Percentiles rank a stretch among this genome's conserved stretches.
These are phyloP conservation scores for Patiria miniata DNA, from an alignment of 35 echinoderm and acorn worm species.

Conservation along the genomic window DNA sequence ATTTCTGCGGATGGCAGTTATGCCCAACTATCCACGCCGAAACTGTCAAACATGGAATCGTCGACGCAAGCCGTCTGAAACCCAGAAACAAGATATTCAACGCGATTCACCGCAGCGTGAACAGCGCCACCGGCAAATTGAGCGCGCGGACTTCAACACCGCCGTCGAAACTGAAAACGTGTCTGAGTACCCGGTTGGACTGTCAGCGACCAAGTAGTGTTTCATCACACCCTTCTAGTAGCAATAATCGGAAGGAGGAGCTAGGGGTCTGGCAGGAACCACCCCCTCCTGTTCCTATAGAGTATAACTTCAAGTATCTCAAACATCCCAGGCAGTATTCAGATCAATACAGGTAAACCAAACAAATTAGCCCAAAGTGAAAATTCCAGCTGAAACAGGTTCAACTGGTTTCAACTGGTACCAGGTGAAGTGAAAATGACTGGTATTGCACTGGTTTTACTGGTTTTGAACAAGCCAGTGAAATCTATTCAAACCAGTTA, in stretches of 20 bases:
- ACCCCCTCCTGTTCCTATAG: neutral
- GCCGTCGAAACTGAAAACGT: conserved; percentile 5
- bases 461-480: too few species aligned
- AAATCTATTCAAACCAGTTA: too few species aligned
- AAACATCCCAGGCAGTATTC: conserved; percentile 52
- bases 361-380: too few species aligned
- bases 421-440: too few species aligned
- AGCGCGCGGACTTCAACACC: neutral
- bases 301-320: conserved; percentile 63
- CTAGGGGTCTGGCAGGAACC: conserved; percentile 12
- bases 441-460: too few species aligned
- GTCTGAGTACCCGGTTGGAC: neutral
- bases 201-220: neutral
- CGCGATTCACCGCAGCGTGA: neutral
- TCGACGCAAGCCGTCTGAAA: conserved; percentile 15
- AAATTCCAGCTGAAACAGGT: too few species aligned
- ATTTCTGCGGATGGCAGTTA: conserved; percentile 48
- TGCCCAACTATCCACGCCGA: conserved; percentile 35
- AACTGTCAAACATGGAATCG: conserved; percentile 42
- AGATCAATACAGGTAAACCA: conserved; percentile 66
- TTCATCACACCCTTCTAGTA: conserved; percentile 35
- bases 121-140: conserved; percentile 50
- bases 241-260: conserved; percentile 20
- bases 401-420: too few species aligned
- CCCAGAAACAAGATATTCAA: neutral